Conservation (phyloP, 2,797 vertebrate genomes). For the Spatula versicolor region DNA sequence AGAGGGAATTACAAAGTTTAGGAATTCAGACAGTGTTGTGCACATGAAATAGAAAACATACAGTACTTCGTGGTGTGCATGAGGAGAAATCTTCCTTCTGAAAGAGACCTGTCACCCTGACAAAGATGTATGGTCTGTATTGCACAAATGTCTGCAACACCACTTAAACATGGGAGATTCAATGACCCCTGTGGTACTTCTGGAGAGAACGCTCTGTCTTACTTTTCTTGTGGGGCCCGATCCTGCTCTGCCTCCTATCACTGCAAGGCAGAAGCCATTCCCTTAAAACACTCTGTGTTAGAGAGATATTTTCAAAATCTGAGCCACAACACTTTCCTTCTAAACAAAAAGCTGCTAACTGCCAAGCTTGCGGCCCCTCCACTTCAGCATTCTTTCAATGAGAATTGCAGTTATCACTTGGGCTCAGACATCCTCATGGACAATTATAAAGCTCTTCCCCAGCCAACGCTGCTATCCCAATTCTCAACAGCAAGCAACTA, state of each 20-base stretch:
- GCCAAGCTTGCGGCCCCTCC: not conserved
- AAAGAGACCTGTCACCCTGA: not conserved
- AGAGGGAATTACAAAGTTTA: constrained; percentile 19
- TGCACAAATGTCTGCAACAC: not conserved
- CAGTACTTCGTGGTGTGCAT: not conserved
- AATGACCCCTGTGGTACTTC: not conserved
- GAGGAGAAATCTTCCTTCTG: not conserved
- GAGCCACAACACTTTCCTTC: not conserved
- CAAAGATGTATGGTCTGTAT: constrained; percentile 2
- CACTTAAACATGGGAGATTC: not conserved
- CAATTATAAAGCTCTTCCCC: not conserved
- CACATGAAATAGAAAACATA: not conserved
- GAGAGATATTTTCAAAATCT: not conserved
- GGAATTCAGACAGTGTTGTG: not conserved
- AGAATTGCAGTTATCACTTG: not conserved
- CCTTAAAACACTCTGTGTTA: not conserved
- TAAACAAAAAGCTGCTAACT: not conserved
- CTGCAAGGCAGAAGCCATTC: not conserved
- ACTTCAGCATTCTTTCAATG: not conserved
- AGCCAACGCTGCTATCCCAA: not conserved
- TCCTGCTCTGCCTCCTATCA: not conserved
- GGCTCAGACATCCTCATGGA: not conserved
- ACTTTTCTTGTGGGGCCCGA: not conserved
- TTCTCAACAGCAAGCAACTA: not conserved
- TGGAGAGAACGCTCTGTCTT: not conserved